phyloP scores from a whole-genome alignment of 1,140 invertebrate genomes.

The Sinonovacula constricta region DNA sequence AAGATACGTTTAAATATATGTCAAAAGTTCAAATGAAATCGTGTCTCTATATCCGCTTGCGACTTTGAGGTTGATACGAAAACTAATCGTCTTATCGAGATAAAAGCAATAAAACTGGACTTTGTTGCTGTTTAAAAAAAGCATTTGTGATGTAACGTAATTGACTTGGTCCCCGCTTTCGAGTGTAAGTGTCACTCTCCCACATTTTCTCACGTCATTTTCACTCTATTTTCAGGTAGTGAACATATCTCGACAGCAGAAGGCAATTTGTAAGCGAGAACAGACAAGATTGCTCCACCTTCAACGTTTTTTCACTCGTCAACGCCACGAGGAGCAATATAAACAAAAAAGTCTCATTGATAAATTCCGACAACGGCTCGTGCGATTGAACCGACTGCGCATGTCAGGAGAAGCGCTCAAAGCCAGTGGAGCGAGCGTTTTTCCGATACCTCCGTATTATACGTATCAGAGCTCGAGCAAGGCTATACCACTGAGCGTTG shows the following conservation, averaged over 20 bases:
- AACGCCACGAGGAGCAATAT: slow-evolving; percentile 22
- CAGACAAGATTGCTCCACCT: slow-evolving; percentile 4
- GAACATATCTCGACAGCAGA: slow-evolving; percentile 36
- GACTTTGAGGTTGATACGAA: no score
- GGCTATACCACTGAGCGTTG: background rate
- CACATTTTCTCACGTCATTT: no score
- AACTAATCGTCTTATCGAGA: no score
- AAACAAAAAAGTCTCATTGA: slow-evolving; percentile 32
- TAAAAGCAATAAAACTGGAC: no score
- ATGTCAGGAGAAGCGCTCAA: slow-evolving; percentile 6
- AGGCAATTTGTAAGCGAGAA: slow-evolving; percentile 35
- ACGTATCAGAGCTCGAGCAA: slow-evolving; percentile 9
- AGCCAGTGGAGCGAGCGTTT: slow-evolving; percentile 14
- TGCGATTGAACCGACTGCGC: slow-evolving; percentile 39
- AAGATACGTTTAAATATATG: no score
- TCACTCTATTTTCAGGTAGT: slow-evolving; percentile 27
- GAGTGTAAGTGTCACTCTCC: no score
- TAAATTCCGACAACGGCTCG: slow-evolving; percentile 26
- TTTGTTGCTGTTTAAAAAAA: no score
- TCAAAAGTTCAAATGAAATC: no score
- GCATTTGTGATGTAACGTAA: no score
- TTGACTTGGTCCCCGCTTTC: no score
- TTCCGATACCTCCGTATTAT: slow-evolving; percentile 45
- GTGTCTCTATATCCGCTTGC: no score
- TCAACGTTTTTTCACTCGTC: slow-evolving; percentile 25